Evolutionary conservation across 2,888 invertebrate species (phyloP).

Genomic region (Gandaritis pyraliata): DNA sequence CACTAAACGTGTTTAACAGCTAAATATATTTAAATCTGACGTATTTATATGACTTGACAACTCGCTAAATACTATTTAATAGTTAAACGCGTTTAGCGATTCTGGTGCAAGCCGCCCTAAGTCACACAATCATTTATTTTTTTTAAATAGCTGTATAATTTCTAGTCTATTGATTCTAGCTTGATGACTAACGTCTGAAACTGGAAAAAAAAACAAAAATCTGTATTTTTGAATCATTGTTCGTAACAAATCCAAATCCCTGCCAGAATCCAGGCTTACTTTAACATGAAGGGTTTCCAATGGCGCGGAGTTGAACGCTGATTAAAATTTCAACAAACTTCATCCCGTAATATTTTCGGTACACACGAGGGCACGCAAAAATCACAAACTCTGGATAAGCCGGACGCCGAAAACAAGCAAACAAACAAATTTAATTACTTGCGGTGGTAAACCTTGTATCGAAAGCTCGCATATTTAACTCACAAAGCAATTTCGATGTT

Average conservation of each 20-base stretch:
- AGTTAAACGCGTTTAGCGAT: too few relatives aligned
- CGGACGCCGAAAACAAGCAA: conserved; percentile 50
- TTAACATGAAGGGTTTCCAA: conserved; percentile 41
- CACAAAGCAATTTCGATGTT: conserved; percentile 20
- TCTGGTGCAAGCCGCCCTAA: too few relatives aligned
- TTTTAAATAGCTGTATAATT: too few relatives aligned
- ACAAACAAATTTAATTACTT: conserved; percentile 68
- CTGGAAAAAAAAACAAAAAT: too few relatives aligned
- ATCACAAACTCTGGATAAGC: conserved; percentile 56
- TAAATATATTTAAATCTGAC: too few relatives aligned
- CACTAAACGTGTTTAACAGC: too few relatives aligned
- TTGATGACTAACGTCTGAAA: too few relatives aligned
- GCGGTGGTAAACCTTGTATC: conserved; percentile 48
- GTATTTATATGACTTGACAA: too few relatives aligned
- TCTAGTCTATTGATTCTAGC: too few relatives aligned
- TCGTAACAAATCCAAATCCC: conserved; percentile 2
- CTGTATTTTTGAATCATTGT: neutral
- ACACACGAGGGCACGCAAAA: conserved; percentile 54
- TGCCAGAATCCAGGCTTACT: conserved; percentile 3
- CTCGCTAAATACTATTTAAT: too few relatives aligned
- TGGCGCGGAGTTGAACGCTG: conserved; percentile 49
- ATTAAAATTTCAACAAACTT: conserved; percentile 67
- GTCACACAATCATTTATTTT: too few relatives aligned
- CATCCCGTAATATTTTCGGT: conserved; percentile 56
- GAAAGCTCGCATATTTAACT: conserved; percentile 40